Evolutionary conservation across 1,140 invertebrate species (phyloP), one percentile per base, ranked within the genome.

Genomic region (Lasioglossum albipes): DNA sequence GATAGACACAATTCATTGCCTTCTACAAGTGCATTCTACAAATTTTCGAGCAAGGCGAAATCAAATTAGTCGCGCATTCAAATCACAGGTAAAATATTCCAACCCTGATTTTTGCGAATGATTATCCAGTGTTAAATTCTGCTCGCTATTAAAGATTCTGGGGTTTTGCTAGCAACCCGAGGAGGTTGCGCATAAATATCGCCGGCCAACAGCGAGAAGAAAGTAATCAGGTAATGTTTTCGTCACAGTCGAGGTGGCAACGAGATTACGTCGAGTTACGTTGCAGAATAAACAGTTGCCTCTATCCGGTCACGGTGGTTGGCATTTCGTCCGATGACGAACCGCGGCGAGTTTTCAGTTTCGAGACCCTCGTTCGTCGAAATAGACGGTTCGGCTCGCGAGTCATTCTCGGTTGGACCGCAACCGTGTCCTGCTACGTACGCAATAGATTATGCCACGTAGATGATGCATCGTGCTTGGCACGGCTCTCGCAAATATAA

Each of bases 401-500:
- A n/a, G n/a, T 36, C 27, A 54, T 52, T 22, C 18, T n/a, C 16
- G n/a, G 31, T 31, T 16, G 36, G 20, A 7, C 66, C 2, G 12
- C 45, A 12, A 64, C 13, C 16, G 18, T 31, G 5, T 65, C 6
- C 45, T 13, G 13, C 13, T 49, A 49, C 42, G 22, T 10, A 68
- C 66, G 41, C 42, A 22, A 22, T 12, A 49, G 66, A 68, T 66
- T 22, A 74, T 31, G 6, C 22, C 54, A 12, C 41, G 61, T 49
- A 6, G 18, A 42, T n/a, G 22, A n/a, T 27, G 71, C 72, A 42
- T 20, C n/a, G n/a, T 13, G n/a, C 59, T 74, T 74, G 72, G 22
- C 72, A 64, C 72, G 22, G 27, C 18, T 49, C 41, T 49, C 42
- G 27, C 5, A 22, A 65, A 75, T 65, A n/a, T 74, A 65, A 75